phyloP scores from a whole-genome alignment of 2,797 vertebrate species.

The Psittacula echo region DNA sequence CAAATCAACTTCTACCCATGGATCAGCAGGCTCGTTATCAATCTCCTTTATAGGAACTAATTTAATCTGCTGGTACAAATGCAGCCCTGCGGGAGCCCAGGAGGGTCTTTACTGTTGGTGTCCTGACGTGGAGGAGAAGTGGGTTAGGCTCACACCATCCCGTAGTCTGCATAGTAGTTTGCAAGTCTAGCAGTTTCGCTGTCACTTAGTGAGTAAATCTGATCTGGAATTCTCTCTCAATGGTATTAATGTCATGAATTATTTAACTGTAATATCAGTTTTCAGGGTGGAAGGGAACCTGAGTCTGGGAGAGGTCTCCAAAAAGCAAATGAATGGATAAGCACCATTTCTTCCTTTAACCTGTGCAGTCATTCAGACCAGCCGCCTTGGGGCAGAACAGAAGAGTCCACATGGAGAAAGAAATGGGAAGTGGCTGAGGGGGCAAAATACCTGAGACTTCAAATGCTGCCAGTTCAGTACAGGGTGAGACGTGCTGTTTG shows the following conservation, averaged over 20 bases:
- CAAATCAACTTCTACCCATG: background rate
- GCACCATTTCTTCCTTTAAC: background rate
- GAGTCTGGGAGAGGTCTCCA: background rate
- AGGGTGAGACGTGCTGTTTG: background rate
- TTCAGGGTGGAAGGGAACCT: background rate
- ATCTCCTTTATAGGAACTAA: background rate
- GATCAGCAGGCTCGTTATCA: background rate
- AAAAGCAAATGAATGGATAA: background rate
- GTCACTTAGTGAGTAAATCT: background rate
- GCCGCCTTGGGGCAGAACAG: background rate
- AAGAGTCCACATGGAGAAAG: background rate
- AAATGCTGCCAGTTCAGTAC: background rate
- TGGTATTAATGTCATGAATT: conserved; percentile 25
- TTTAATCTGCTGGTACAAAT: background rate
- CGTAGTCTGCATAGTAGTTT: accelerated
- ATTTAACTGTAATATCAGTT: conserved; percentile 22
- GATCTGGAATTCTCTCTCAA: conserved; percentile 23
- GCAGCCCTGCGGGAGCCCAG: background rate
- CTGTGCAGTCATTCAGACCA: accelerated
- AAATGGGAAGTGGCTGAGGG: background rate
- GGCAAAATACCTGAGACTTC: background rate
- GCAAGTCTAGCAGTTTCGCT: background rate
- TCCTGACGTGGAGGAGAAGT: conserved; percentile 21
- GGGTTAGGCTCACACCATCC: conserved; percentile 8
- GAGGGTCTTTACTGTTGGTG: conserved; percentile 12